Conservation (phyloP, 1,140 invertebrate species). For the Drosophila erecta region DNA sequence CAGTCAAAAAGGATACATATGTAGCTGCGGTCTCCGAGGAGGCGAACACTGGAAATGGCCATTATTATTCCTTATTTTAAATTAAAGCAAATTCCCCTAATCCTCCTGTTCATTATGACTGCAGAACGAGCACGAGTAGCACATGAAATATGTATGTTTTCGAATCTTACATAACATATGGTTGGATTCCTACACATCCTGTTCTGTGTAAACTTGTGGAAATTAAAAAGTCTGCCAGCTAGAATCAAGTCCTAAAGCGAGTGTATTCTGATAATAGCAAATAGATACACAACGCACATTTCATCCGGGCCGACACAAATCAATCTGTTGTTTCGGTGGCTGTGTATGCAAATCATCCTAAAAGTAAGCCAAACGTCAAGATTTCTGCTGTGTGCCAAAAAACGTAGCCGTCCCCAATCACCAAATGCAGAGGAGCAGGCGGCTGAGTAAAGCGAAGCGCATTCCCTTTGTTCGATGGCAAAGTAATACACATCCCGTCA, state of each 20-base stretch:
- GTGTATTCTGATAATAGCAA: too few relatives aligned
- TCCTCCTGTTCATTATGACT: not conserved
- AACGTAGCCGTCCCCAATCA: constrained; percentile 51
- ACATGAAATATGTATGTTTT: not conserved
- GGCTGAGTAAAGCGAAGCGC: constrained; percentile 26
- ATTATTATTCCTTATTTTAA: not conserved
- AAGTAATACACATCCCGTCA: constrained; percentile 72
- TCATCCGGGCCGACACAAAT: too few relatives aligned
- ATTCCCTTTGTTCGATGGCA: constrained; percentile 57
- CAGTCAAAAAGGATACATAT: constrained; percentile 28
- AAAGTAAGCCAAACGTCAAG: not conserved
- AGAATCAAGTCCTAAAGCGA: too few relatives aligned
- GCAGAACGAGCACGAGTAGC: too few relatives aligned
- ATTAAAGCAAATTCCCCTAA: not conserved
- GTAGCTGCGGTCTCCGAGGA: not conserved
- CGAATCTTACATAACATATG: not conserved
- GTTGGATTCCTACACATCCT: too few relatives aligned
- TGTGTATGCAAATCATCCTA: not conserved
- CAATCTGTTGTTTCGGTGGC: too few relatives aligned
- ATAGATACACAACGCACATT: too few relatives aligned
- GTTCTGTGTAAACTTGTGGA: too few relatives aligned
- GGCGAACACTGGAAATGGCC: not conserved
- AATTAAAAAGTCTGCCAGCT: too few relatives aligned
- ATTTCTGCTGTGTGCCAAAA: constrained; percentile 9
- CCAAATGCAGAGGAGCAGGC: constrained; percentile 55